Percentiles rank a stretch among this genome's conserved stretches.
These are phyloP conservation scores for Theodoxus fluviatilis DNA, from an alignment of 2,888 invertebrate genomes.

Conservation along the genomic window DNA sequence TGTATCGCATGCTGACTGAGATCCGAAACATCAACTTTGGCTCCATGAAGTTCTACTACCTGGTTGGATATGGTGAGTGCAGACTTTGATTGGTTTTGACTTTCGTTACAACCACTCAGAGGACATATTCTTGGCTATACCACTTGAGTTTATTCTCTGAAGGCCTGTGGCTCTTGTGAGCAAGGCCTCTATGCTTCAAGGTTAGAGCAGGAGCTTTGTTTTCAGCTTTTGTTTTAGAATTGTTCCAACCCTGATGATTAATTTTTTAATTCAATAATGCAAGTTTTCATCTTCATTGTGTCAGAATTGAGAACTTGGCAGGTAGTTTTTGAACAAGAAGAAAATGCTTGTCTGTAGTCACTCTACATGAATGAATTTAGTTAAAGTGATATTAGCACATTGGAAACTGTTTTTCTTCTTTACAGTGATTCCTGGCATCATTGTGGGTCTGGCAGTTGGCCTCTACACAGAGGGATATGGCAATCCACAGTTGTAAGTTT, in stretches of 20 bases:
- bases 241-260: too few species aligned
- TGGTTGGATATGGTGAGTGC: slow-evolving; percentile 83
- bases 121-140: not conserved
- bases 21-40: slow-evolving; percentile 96
- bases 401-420: not conserved
- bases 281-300: too few species aligned
- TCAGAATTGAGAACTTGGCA: too few species aligned
- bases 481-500: slow-evolving; percentile 87
- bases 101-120: not conserved
- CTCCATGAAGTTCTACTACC: slow-evolving; percentile 88
- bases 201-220: too few species aligned
- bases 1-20: slow-evolving; percentile 92
- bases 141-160: too few species aligned
- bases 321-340: too few species aligned
- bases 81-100: not conserved
- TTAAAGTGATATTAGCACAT: not conserved
- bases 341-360: too few species aligned
- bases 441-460: slow-evolving; percentile 88
- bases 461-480: slow-evolving; percentile 94
- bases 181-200: too few species aligned
- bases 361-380: too few species aligned
- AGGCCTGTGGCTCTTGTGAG: too few species aligned
- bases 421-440: slow-evolving; percentile 77
- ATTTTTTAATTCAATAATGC: too few species aligned
- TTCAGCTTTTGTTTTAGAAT: too few species aligned